Evolutionary conservation across 2,797 vertebrate species (phyloP).

Genomic region (Coregonus ussuriensis): DNA sequence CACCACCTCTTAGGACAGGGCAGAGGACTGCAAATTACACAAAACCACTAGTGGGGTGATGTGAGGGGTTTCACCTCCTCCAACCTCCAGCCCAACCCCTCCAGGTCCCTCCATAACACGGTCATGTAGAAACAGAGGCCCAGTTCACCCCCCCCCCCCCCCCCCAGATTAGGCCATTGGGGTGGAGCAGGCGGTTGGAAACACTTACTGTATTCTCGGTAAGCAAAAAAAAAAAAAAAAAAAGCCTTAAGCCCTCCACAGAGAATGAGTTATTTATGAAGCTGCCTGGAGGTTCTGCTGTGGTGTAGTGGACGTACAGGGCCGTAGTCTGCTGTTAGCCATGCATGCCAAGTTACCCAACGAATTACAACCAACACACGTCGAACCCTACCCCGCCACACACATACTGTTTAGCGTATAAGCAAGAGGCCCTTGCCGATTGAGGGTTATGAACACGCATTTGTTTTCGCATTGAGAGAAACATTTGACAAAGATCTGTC

Average conservation of each 20-base stretch:
- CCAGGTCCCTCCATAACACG: conserved; percentile 17
- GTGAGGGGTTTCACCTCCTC: not conserved
- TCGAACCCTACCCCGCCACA: not conserved
- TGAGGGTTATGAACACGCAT: too few species aligned
- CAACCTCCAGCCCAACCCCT: conserved; percentile 16
- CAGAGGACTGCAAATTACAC: not conserved
- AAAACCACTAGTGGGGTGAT: conserved; percentile 15
- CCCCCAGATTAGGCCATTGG: conserved; percentile 49
- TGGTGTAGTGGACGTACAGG: conserved; percentile 17
- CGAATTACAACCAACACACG: conserved; percentile 19
- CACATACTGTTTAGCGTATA: not conserved
- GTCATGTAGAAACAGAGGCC: conserved; percentile 49
- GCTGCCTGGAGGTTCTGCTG: conserved; percentile 21
- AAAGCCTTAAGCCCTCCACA: conserved; percentile 37
- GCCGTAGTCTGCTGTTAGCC: conserved; percentile 27
- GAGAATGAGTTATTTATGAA: conserved; percentile 47
- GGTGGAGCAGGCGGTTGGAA: conserved; percentile 53
- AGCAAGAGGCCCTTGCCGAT: too few species aligned
- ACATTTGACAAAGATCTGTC: too few species aligned
- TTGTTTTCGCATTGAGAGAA: too few species aligned
- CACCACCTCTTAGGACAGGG: not conserved
- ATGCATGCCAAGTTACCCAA: not conserved
- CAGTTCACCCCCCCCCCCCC: conserved; percentile 45
- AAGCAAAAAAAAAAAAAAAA: conserved; percentile 28
- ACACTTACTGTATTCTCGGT: conserved; percentile 57